Conservation (phyloP, 37 sponge, comb jelly and placozoan species). For the Lycopodina hypogea region DNA sequence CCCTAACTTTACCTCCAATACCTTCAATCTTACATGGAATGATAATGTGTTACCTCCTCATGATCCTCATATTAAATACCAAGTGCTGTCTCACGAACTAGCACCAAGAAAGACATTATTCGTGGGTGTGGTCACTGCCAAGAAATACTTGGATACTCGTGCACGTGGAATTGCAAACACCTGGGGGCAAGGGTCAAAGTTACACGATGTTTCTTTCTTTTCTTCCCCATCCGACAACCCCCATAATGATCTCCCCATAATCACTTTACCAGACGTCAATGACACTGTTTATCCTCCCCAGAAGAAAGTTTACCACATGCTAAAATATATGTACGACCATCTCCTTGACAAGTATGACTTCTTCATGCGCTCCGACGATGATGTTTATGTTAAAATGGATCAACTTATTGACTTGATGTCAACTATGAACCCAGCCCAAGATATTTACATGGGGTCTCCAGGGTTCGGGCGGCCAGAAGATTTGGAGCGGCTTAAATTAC, state of each 20-base stretch:
- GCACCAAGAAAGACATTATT: slow-evolving; percentile 51
- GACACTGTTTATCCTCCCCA: slow-evolving; percentile 72
- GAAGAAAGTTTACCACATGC: slow-evolving; percentile 65
- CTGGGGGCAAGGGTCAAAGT: slow-evolving; percentile 52
- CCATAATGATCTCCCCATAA: slow-evolving; percentile 37
- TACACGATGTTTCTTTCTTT: slow-evolving; percentile 27
- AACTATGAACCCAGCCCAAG: slow-evolving; percentile 53
- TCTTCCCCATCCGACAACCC: slow-evolving; percentile 29
- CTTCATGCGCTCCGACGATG: slow-evolving; percentile 82
- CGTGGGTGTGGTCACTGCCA: slow-evolving; percentile 73
- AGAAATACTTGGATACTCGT: slow-evolving; percentile 61
- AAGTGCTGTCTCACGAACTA: slow-evolving; percentile 25
- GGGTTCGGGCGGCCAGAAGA: slow-evolving; percentile 62
- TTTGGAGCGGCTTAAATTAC: slow-evolving; percentile 42
- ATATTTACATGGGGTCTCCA: slow-evolving; percentile 76
- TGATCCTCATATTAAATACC: background rate
- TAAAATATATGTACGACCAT: slow-evolving; percentile 77
- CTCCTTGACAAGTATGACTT: slow-evolving; percentile 74
- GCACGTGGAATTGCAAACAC: slow-evolving; percentile 62
- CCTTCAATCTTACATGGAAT: background rate
- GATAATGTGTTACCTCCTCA: background rate
- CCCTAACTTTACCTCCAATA: too few relatives aligned
- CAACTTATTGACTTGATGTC: slow-evolving; percentile 30
- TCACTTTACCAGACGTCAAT: slow-evolving; percentile 57
- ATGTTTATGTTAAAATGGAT: slow-evolving; percentile 54